These are phyloP conservation scores for Tiliacea citrago DNA, from an alignment of 2,888 invertebrate species.

Conservation along the genomic window DNA sequence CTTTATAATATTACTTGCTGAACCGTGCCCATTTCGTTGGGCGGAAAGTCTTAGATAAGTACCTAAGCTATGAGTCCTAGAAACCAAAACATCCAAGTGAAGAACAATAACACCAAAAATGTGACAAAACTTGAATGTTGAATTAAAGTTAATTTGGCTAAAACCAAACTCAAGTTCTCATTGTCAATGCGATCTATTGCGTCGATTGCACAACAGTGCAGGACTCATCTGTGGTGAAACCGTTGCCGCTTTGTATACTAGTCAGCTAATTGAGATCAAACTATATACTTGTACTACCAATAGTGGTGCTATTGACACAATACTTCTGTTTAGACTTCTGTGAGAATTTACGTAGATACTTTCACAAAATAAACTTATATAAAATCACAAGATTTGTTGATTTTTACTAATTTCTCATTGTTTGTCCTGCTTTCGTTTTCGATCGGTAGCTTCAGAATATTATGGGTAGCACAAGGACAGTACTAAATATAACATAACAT, in stretches of 20 bases:
- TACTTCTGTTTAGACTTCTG: constrained; percentile 23
- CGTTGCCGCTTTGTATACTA: constrained; percentile 18
- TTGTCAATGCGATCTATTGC: constrained; percentile 33
- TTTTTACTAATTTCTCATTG: too few species aligned
- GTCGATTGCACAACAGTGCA: constrained; percentile 33
- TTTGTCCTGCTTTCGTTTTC: too few species aligned
- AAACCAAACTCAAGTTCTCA: constrained; percentile 13
- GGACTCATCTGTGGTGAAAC: constrained; percentile 43
- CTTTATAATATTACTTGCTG: background rate
- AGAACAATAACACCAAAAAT: constrained; percentile 1
- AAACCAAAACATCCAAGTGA: constrained; percentile 4
- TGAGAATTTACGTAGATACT: background rate
- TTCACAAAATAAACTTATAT: background rate
- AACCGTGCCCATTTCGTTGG: too few species aligned
- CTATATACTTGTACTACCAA: constrained; percentile 13
- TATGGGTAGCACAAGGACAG: too few species aligned
- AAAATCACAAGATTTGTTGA: too few species aligned
- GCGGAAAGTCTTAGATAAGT: too few species aligned
- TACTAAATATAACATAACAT: too few species aligned
- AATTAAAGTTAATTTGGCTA: constrained; percentile 5
- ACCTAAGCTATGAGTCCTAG: background rate
- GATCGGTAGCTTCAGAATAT: too few species aligned
- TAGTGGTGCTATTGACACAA: constrained; percentile 26
- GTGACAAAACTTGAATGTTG: background rate
- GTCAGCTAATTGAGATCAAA: constrained; percentile 35